Percentiles rank a stretch among this genome's conserved stretches.
These are phyloP conservation scores for Timema cristinae DNA, from an alignment of 2,888 invertebrate genomes.

Conservation along the genomic window DNA sequence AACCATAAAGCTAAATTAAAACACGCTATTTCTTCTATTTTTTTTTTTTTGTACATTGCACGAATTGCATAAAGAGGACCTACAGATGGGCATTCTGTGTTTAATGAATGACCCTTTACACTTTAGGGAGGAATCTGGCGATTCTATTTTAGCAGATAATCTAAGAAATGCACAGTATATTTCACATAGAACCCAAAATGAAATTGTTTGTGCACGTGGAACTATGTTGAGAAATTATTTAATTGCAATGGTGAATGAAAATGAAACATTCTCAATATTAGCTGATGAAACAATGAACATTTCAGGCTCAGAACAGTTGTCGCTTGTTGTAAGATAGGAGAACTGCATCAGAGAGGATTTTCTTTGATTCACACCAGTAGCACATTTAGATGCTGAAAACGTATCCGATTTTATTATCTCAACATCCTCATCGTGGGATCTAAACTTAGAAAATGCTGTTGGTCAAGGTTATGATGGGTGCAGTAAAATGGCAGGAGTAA, in stretches of 20 bases:
- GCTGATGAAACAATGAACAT: too few species aligned
- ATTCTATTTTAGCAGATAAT: background rate
- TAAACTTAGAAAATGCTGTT: background rate
- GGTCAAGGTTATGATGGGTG: background rate
- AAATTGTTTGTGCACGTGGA: background rate
- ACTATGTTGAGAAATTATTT: background rate
- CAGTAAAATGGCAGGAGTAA: background rate
- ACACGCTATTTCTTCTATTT: too few species aligned
- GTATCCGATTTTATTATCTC: background rate
- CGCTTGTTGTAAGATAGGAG: background rate
- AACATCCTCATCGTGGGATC: background rate
- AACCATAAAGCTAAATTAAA: background rate
- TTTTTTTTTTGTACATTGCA: background rate
- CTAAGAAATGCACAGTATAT: background rate
- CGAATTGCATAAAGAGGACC: background rate
- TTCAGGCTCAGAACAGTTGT: background rate
- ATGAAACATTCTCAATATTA: background rate
- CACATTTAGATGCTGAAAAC: background rate
- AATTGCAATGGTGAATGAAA: background rate
- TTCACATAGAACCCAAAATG: constrained; percentile 4
- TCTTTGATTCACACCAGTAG: background rate
- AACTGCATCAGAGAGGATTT: background rate
- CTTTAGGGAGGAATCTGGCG: background rate
- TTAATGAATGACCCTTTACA: background rate
- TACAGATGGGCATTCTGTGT: background rate